Conservation (phyloP, 2,113 vertebrate species). For the Felis catus region DNA sequence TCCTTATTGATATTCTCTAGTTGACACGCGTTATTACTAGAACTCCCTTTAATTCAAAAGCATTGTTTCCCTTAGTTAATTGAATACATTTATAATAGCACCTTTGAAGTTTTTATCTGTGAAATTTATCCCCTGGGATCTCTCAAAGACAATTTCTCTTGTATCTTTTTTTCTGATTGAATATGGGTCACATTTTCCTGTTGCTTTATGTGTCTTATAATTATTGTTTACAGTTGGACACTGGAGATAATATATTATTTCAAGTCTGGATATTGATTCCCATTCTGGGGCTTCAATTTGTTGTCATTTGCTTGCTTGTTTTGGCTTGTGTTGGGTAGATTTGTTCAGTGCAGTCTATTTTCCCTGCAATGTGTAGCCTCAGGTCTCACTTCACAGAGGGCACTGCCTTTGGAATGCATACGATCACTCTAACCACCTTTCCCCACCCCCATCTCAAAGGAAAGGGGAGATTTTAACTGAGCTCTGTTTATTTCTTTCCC, state of each 20-base stretch:
- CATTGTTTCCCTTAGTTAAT: background rate
- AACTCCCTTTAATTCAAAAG: background rate
- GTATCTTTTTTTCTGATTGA: background rate
- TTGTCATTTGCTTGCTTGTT: background rate
- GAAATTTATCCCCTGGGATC: background rate
- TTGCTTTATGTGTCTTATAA: background rate
- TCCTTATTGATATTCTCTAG: background rate
- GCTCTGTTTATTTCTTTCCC: background rate
- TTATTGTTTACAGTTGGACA: background rate
- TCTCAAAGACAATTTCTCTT: background rate
- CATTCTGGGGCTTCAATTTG: background rate
- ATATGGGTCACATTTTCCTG: background rate
- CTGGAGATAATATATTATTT: background rate
- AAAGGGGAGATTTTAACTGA: background rate
- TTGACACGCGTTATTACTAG: background rate
- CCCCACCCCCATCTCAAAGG: background rate
- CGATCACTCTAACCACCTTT: background rate
- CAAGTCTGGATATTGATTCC: background rate
- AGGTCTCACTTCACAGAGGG: background rate
- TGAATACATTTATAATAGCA: background rate
- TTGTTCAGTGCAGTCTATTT: background rate
- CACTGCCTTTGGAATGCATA: background rate
- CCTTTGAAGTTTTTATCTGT: background rate
- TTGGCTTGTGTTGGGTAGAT: background rate
- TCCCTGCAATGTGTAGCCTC: rapidly evolving